phyloP scores from a whole-genome alignment of 2,113 vertebrate species.

The Aleadryas rufinucha region DNA sequence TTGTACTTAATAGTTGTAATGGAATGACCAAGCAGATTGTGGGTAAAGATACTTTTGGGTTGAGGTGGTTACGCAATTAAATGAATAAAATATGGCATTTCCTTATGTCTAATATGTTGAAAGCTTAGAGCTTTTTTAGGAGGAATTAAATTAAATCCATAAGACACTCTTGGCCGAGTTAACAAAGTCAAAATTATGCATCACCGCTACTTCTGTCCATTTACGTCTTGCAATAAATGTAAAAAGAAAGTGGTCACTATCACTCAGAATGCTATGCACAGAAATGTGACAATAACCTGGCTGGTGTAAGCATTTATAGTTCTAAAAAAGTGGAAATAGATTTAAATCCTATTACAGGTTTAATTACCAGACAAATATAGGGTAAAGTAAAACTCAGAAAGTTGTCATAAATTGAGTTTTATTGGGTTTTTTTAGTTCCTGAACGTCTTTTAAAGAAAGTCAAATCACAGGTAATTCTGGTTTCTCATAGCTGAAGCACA shows the following conservation, averaged over 20 bases:
- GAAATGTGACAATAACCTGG: not conserved
- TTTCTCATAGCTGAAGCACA: not conserved
- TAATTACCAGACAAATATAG: not conserved
- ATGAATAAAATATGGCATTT: not conserved
- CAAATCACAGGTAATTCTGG: not conserved
- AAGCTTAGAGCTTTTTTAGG: not conserved
- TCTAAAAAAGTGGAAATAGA: not conserved
- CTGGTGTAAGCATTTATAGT: not conserved
- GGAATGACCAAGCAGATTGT: not conserved
- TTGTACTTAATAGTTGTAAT: not conserved
- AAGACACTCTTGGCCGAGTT: not conserved
- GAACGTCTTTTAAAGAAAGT: not conserved
- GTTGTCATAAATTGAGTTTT: not conserved
- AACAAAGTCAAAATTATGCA: not conserved
- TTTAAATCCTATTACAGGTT: not conserved
- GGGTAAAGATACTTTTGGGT: not conserved
- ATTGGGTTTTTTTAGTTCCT: not conserved
- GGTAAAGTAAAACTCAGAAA: not conserved
- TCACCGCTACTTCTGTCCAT: not conserved
- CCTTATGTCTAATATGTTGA: not conserved
- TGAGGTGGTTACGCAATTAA: not conserved
- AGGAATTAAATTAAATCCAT: not conserved
- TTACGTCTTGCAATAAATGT: not conserved
- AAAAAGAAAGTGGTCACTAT: not conserved
- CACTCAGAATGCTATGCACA: not conserved